Evolutionary conservation across 2,888 invertebrate genomes (phyloP), one percentile per base, ranked within the genome.

Genomic region (Pecten maximus): DNA sequence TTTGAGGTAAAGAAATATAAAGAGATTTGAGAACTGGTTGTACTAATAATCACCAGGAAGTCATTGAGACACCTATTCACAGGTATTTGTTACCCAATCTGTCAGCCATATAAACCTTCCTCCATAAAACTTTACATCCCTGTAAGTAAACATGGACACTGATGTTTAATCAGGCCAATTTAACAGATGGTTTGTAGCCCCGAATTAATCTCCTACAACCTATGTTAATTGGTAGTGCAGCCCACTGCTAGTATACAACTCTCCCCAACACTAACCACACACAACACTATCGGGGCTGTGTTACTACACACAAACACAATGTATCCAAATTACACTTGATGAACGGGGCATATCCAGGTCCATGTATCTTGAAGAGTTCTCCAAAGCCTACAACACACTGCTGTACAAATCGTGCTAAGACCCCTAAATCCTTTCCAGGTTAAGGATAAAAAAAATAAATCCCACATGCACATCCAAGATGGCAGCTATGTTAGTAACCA

Each of bases 151-250:
- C 74, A 74, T 35, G 35, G 8, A 74, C 28, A 8, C 74, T 35
- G 54, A 1, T 23, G 54, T 54, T 35, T 74, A 74, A 74, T 74
- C 35, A 28, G 74, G 74, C 74, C 74, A 74, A 74, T 74, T 74
- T 74, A 74, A 74, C 74, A 74, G 74, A 28, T 74, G 74, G 74
- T 74, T 74, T 74, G 74, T 74, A 28, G 74, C 35, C 50, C 74
- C 35, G 74, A 74, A 74, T 74, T 74, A 74, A 74, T 74, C 74
- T n/a, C n/a, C n/a, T n/a, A n/a, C n/a, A n/a, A n/a, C n/a, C n/a
- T n/a, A n/a, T n/a, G n/a, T n/a, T n/a, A n/a, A n/a, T n/a, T n/a
- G n/a, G n/a, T n/a, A n/a, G n/a, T n/a, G n/a, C 44, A 44, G 44
- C 44, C 44, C 6, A 44, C 44, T 44, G 44, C 44, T 44, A 6